Evolutionary conservation across 2,797 vertebrate genomes (phyloP).

Genomic region (Novumbra hubbsi): DNA sequence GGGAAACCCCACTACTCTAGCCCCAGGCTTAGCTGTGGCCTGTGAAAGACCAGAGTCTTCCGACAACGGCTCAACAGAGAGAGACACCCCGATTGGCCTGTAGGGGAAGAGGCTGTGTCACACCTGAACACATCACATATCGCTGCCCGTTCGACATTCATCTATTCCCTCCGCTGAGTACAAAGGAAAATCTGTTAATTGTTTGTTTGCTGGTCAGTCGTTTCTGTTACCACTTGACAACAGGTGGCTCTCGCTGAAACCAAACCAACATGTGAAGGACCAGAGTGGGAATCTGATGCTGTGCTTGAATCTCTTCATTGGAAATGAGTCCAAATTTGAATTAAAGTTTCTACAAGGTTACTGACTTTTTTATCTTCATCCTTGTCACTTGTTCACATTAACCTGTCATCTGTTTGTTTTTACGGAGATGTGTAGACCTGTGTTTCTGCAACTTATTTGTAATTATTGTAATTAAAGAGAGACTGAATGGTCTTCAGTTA

Average conservation of each 20-base stretch:
- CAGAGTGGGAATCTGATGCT: no score
- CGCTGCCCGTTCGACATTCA: background rate
- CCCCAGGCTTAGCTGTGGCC: slow-evolving; percentile 24
- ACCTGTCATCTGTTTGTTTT: background rate
- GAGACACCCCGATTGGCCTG: slow-evolving; percentile 30
- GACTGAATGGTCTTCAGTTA: slow-evolving; percentile 9
- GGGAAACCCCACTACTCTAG: slow-evolving; percentile 31
- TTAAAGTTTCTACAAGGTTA: background rate
- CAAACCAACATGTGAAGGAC: no score
- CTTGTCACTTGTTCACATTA: background rate
- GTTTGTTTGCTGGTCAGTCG: slow-evolving; percentile 7
- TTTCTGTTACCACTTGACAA: no score
- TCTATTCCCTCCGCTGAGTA: no score
- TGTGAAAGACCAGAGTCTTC: slow-evolving; percentile 29
- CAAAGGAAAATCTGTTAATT: slow-evolving; percentile 13
- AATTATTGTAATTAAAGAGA: slow-evolving; percentile 22
- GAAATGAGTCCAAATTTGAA: background rate
- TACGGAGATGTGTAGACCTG: slow-evolving; percentile 8
- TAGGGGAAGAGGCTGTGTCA: background rate
- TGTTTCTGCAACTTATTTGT: slow-evolving; percentile 3
- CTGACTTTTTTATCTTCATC: background rate
- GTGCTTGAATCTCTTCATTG: no score
- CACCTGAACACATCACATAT: background rate
- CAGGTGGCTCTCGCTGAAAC: no score
- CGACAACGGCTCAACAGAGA: slow-evolving; percentile 26